A percentile compares a stretch with the other conserved stretches of the same genome.
Conservation (phyloP, 2,888 invertebrate species). For the Lissonota sp. region DNA sequence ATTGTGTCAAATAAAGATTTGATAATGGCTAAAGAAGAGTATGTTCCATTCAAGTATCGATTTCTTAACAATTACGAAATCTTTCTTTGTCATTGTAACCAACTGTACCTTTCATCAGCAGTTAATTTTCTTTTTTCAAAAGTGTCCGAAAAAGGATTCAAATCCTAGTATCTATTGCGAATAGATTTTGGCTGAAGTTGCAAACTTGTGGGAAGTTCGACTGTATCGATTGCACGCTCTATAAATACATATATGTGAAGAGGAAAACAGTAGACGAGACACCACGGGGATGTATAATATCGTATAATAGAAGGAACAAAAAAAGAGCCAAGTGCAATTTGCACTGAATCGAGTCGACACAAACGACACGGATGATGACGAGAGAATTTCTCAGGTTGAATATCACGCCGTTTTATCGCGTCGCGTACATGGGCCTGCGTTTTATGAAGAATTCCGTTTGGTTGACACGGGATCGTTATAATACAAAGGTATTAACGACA, state of each 20-base stretch:
- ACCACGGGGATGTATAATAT: slow-evolving; percentile 34
- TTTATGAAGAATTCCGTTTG: slow-evolving; percentile 22
- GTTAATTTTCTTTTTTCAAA: no score
- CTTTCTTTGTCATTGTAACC: no score
- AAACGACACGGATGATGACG: not conserved
- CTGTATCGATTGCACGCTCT: no score
- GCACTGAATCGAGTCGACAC: slow-evolving; percentile 71
- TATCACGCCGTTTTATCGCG: slow-evolving; percentile 67
- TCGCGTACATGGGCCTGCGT: slow-evolving; percentile 61
- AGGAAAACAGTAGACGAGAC: slow-evolving; percentile 27
- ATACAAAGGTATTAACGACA: slow-evolving; percentile 78
- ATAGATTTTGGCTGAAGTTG: no score
- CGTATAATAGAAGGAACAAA: slow-evolving; percentile 23
- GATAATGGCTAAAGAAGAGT: no score
- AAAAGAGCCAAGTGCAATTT: slow-evolving; percentile 71
- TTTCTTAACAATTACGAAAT: no score
- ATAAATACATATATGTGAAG: not conserved
- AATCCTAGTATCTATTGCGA: no score
- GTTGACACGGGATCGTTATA: slow-evolving; percentile 72
- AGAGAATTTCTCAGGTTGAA: slow-evolving; percentile 74
- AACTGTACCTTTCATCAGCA: no score
- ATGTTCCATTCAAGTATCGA: no score
- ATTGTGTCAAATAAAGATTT: no score
- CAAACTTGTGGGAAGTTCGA: no score
- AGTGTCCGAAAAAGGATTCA: no score